Evolutionary conservation across 2,113 vertebrate genomes (phyloP), one percentile per base, ranked within the genome.

Genomic region (Cyphomyrus plagiostoma): DNA sequence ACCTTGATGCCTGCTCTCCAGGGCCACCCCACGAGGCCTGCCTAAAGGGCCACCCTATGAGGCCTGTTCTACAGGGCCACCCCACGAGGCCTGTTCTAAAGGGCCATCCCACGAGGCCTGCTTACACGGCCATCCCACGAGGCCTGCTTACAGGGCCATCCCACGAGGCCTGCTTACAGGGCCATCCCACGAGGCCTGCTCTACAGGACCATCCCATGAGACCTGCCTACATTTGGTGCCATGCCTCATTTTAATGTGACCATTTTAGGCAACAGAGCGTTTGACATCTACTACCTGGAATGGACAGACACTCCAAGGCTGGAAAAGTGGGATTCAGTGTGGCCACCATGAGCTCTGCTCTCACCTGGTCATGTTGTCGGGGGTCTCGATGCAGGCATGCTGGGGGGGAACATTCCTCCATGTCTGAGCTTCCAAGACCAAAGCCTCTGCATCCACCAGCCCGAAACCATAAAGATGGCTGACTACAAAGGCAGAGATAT

Each of bases 381-480:
- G 96, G 93, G 96, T 97, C 93, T 97, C 97, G 92, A 97, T 96
- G 94, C 98, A 99, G 92, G 96, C 92, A 6, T 97, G 97, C 93
- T 99, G 98, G 45, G 96, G 91, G 91, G 98, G 98, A 30, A 98
- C 98, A 0, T 94, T 96, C 90, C 94, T 97, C 98, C 98, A 99
- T 48, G 94, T 96, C 94, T 98, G 97, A 1, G 98, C 98, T 94
- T 98, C 97, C 94, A 96, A 95, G 94, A 98, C 98, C 97, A 99
- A 98, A 89, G 96, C 95, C 95, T 98, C 98, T 49, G 98, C 98
- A 94, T 99, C 97, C 97, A 99, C 97, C 93, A 99, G 93, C 92
- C 98, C 98, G 92, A 99, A 99, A 92, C 98, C 98, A 92, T 98
- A 99, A 53, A 98, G 95, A 90, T 99, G 98, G 94, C 98, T 99